Percentiles rank a stretch among this genome's conserved stretches.
Conservation (phyloP, 2,888 invertebrate species). For the Diarsia brunnea region DNA sequence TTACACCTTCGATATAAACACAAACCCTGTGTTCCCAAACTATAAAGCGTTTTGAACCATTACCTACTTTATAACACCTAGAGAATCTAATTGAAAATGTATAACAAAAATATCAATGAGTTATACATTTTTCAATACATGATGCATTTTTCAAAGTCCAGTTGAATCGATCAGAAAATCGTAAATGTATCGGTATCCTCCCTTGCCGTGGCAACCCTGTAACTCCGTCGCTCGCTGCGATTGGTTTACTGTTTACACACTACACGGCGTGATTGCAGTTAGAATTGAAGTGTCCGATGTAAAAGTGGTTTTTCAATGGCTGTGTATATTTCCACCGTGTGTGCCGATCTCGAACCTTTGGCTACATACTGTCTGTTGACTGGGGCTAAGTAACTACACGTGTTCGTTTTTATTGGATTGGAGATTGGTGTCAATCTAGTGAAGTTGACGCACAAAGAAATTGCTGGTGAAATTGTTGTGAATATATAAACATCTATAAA, state of each 20-base stretch:
- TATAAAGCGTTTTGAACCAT: too few relatives aligned
- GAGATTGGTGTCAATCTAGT: constrained; percentile 2
- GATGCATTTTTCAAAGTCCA: too few relatives aligned
- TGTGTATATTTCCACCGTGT: constrained; percentile 56
- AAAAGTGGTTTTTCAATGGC: constrained; percentile 67
- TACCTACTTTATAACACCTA: too few relatives aligned
- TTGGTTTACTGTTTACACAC: constrained; percentile 84
- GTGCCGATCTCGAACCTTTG: constrained; percentile 45
- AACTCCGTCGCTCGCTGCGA: constrained; percentile 65
- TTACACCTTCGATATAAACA: neutral
- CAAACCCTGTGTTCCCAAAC: neutral
- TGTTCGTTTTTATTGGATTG: constrained; percentile 18
- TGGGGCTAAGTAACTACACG: constrained; percentile 4
- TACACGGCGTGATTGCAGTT: constrained; percentile 76
- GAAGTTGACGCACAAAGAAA: neutral
- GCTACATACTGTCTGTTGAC: constrained; percentile 48
- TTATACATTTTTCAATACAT: too few relatives aligned
- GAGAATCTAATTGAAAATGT: too few relatives aligned
- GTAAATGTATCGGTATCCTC: neutral
- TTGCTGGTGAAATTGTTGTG: neutral
- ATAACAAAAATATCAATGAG: neutral
- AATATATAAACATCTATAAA: too few relatives aligned
- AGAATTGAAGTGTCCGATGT: constrained; percentile 74
- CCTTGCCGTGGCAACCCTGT: constrained; percentile 31
- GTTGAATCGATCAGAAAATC: neutral